Conservation (phyloP, 2,797 vertebrate genomes). For the Mallotus villosus region DNA sequence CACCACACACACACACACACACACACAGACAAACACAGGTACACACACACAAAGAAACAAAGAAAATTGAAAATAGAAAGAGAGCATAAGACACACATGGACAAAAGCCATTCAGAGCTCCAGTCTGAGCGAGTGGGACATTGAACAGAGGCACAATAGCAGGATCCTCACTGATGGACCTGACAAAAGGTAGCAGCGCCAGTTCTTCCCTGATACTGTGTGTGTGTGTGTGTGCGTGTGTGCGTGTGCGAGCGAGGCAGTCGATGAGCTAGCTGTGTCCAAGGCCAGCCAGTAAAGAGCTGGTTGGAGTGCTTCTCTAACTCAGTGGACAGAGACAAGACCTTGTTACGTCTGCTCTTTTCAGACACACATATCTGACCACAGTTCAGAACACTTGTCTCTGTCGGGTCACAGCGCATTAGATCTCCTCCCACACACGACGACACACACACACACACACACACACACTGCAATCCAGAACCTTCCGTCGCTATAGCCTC, state of each 20-base stretch:
- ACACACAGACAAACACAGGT: not conserved
- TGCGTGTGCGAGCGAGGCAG: not conserved
- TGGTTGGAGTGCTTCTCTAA: not conserved
- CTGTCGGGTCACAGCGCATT: no score
- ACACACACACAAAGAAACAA: not conserved
- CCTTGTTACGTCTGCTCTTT: not conserved
- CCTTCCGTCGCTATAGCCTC: not conserved
- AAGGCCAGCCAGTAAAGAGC: not conserved
- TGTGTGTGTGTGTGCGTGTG: not conserved
- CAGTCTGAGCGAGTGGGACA: not conserved
- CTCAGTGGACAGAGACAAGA: not conserved
- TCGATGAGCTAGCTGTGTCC: not conserved
- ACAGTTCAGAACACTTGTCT: conserved; percentile 17
- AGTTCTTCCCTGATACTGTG: not conserved
- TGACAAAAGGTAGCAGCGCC: no score
- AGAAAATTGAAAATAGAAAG: not conserved
- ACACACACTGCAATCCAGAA: not conserved
- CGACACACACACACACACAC: no score
- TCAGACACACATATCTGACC: conserved; percentile 27
- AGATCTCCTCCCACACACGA: conserved; percentile 25
- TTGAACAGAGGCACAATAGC: not conserved
- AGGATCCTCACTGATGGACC: no score
- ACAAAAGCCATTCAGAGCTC: not conserved
- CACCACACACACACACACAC: not conserved
- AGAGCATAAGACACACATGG: not conserved